These are phyloP conservation scores for Yponomeuta plumbellus DNA, from an alignment of 2,888 invertebrate genomes.

Conservation along the genomic window DNA sequence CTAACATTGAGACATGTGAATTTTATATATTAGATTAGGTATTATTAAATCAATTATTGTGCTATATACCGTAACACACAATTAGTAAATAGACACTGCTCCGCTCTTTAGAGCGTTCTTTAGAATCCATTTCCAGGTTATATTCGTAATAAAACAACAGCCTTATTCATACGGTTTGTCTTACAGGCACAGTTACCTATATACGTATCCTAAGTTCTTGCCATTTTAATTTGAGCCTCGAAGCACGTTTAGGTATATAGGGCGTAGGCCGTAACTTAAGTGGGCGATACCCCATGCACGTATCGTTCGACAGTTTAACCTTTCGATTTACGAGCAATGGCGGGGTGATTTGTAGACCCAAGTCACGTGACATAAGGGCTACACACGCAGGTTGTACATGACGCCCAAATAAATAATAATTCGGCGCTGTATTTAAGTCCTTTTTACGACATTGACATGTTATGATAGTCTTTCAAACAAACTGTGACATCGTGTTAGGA, in stretches of 20 bases:
- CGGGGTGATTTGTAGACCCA: constrained; percentile 10
- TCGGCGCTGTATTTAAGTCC: background rate
- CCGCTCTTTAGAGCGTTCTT: too few relatives aligned
- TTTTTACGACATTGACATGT: background rate
- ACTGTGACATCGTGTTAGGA: background rate
- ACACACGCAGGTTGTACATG: constrained; percentile 2
- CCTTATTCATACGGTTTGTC: too few relatives aligned
- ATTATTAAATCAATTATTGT: too few relatives aligned
- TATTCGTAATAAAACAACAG: too few relatives aligned
- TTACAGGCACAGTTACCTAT: too few relatives aligned
- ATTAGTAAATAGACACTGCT: too few relatives aligned
- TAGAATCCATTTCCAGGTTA: too few relatives aligned
- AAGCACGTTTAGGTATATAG: background rate
- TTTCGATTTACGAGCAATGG: constrained; percentile 15
- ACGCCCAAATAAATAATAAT: background rate
- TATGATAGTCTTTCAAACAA: background rate
- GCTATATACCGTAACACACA: too few relatives aligned
- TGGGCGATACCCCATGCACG: constrained; percentile 12
- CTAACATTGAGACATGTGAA: too few relatives aligned
- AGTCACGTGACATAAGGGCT: constrained; percentile 1
- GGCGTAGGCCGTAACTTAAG: background rate
- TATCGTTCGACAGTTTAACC: constrained; percentile 19
- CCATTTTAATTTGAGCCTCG: background rate
- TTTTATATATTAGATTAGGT: too few relatives aligned
- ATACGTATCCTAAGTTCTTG: too few relatives aligned